Evolutionary conservation across 2,113 vertebrate species (phyloP).

Genomic region (Daboia siamensis): DNA sequence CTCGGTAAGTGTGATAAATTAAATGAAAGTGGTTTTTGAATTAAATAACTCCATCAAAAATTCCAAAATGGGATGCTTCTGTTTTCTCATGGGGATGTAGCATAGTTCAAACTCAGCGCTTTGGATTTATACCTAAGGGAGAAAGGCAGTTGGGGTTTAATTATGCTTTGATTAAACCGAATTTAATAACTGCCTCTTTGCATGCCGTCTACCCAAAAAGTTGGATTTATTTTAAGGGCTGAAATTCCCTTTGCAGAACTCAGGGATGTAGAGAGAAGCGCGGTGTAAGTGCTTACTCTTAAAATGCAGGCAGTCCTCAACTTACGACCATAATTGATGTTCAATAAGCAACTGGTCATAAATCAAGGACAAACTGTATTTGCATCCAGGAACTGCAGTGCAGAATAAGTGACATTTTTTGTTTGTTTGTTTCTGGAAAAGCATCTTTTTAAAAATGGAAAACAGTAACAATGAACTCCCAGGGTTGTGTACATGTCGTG

Average conservation of each 20-base stretch:
- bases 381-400: not conserved
- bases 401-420: not conserved
- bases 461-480: not conserved
- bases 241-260: not conserved
- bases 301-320: not conserved
- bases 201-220: not conserved
- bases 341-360: not conserved
- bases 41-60: not conserved
- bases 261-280: not conserved
- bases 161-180: not conserved
- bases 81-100: fast-evolving
- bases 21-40: slow-evolving; percentile 13
- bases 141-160: slow-evolving; percentile 1
- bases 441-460: not conserved
- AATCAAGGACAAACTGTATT: not conserved
- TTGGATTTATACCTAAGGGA: not conserved
- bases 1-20: not conserved
- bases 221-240: not conserved
- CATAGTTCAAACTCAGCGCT: not conserved
- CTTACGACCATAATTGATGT: not conserved
- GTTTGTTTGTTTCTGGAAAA: not conserved
- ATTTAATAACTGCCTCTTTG: not conserved
- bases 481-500: not conserved
- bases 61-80: not conserved
- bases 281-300: not conserved